A percentile compares a stretch with the other conserved stretches of the same genome.
phyloP scores from a whole-genome alignment of 2,113 vertebrate genomes.

The Pipa parva region DNA sequence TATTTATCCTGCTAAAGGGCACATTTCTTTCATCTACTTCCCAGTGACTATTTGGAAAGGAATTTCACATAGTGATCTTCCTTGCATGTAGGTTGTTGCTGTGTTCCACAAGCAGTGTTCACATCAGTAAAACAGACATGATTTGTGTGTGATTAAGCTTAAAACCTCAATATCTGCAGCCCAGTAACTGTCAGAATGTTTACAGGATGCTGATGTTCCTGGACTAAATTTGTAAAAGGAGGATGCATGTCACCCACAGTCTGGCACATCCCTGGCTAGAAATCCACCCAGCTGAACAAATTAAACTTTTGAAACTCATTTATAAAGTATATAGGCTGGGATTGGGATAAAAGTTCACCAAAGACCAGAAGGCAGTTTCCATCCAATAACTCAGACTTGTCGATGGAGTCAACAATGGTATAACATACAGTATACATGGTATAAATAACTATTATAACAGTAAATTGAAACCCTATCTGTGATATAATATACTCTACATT shows the following conservation, averaged over 20 bases:
- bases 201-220: neutral
- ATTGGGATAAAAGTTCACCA: neutral
- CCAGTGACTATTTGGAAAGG: neutral
- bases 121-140: neutral
- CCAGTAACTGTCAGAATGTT: slow-evolving; percentile 6
- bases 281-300: slow-evolving; percentile 21
- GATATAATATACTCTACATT: too few species aligned
- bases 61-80: neutral
- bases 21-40: neutral
- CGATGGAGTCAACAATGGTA: too few species aligned
- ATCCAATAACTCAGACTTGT: too few species aligned
- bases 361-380: neutral
- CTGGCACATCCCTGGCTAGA: slow-evolving; percentile 15
- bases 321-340: neutral
- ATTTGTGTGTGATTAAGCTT: slow-evolving; percentile 18
- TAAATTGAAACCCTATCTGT: too few species aligned
- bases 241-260: slow-evolving; percentile 6
- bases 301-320: neutral
- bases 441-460: too few species aligned
- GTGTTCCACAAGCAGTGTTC: neutral
- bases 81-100: neutral
- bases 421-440: too few species aligned
- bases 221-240: slow-evolving; percentile 2
- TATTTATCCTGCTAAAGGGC: neutral
- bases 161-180: neutral